Conservation (phyloP, 2,797 vertebrate species). For the Sebastiscus albofasciatus region DNA sequence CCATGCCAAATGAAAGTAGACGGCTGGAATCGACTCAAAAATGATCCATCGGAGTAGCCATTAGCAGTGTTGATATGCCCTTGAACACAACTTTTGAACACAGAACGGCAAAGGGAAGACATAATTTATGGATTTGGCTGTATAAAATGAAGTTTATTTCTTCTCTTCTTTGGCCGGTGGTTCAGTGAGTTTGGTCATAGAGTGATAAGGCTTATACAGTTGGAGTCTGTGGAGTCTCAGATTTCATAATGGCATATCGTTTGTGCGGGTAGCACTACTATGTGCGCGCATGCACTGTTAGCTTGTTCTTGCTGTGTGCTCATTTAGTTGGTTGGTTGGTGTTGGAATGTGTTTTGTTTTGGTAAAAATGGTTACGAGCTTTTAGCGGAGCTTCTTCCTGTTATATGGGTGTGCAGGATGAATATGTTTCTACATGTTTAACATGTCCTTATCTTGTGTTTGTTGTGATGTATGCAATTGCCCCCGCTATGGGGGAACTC, state of each 20-base stretch:
- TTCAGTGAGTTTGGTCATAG: too few species aligned
- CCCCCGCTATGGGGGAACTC: accelerated
- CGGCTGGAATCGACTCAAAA: too few species aligned
- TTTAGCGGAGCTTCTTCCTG: not conserved
- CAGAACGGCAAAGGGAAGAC: too few species aligned
- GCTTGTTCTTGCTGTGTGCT: not conserved
- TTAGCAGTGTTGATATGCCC: too few species aligned
- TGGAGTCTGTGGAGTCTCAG: too few species aligned
- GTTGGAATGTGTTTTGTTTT: not conserved
- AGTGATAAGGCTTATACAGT: too few species aligned
- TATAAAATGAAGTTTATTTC: too few species aligned
- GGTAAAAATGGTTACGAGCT: not conserved
- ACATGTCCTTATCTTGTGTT: not conserved
- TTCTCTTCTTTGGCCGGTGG: too few species aligned
- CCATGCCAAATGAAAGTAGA: not conserved
- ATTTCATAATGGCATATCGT: too few species aligned
- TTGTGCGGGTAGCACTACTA: not conserved
- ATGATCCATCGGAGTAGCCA: too few species aligned
- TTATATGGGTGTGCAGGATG: not conserved
- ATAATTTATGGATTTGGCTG: too few species aligned
- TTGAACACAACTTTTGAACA: too few species aligned
- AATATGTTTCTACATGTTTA: not conserved
- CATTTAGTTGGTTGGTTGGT: not conserved
- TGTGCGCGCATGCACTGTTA: not conserved
- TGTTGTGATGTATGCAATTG: not conserved